Evolutionary conservation across 2,888 invertebrate species (phyloP).

Genomic region (Lithosia quadra): DNA sequence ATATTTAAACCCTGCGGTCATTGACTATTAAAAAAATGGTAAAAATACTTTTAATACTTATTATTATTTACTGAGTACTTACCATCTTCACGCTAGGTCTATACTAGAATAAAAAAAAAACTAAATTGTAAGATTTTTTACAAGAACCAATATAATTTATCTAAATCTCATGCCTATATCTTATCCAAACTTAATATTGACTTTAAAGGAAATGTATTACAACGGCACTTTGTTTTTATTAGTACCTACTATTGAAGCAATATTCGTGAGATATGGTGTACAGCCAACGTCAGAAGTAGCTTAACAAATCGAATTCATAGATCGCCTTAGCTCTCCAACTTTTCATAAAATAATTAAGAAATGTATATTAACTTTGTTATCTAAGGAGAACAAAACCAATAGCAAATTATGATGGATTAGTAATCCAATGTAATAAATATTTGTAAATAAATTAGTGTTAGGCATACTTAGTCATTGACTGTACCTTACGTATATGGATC

Average conservation of each 20-base stretch:
- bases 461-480: background rate
- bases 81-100: slow-evolving; percentile 72
- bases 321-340: background rate
- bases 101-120: slow-evolving; percentile 50
- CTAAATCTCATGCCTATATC: slow-evolving; percentile 58
- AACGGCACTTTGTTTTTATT: slow-evolving; percentile 17
- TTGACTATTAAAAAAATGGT: background rate
- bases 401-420: background rate
- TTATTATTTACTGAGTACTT: slow-evolving; percentile 48
- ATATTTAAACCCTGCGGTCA: too few relatives aligned
- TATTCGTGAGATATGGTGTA: slow-evolving; percentile 11
- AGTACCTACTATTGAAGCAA: slow-evolving; percentile 3
- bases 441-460: background rate
- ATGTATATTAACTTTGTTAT: background rate
- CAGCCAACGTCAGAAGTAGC: background rate
- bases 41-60: background rate
- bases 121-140: slow-evolving; percentile 44
- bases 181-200: slow-evolving; percentile 63
- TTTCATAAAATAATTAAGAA: background rate
- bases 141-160: slow-evolving; percentile 49
- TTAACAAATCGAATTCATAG: background rate
- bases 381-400: background rate
- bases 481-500: background rate
- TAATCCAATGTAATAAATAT: background rate
- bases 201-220: slow-evolving; percentile 43